Evolutionary conservation across 2,113 vertebrate species (phyloP).

Genomic region (Xenopus borealis): DNA sequence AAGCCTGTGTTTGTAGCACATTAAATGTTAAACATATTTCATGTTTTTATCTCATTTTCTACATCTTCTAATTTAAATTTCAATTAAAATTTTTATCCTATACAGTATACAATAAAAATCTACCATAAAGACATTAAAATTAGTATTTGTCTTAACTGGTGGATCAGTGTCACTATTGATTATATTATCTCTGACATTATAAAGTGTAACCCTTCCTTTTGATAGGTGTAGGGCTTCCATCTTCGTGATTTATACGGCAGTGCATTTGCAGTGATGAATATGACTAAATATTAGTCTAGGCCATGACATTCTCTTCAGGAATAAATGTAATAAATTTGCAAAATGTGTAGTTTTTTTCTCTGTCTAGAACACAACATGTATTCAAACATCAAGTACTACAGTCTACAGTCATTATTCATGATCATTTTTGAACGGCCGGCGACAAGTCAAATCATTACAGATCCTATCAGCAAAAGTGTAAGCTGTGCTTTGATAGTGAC

Average conservation of each 20-base stretch:
- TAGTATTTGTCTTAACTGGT: too few relatives aligned
- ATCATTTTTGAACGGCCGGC: conserved; percentile 12
- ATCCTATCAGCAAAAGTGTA: conserved; percentile 17
- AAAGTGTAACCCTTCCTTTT: not conserved
- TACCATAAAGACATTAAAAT: too few relatives aligned
- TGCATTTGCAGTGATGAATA: not conserved
- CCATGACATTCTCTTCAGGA: not conserved
- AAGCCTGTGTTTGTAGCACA: too few relatives aligned
- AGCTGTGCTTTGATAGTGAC: conserved; percentile 30
- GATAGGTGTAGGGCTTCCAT: too few relatives aligned
- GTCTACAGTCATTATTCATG: not conserved
- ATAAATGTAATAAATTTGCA: not conserved
- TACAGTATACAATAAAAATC: too few relatives aligned
- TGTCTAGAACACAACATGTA: not conserved
- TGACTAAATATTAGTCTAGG: not conserved
- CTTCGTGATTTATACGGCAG: too few relatives aligned
- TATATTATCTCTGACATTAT: conserved; percentile 12
- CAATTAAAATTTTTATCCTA: too few relatives aligned
- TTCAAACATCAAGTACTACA: too few relatives aligned
- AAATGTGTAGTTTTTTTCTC: not conserved
- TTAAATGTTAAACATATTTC: too few relatives aligned
- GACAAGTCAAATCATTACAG: conserved; percentile 33
- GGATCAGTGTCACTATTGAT: too few relatives aligned
- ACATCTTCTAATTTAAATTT: too few relatives aligned
- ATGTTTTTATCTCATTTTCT: too few relatives aligned